These are phyloP conservation scores for Tiphia femorata DNA, from an alignment of 2,888 invertebrate species.

Conservation along the genomic window DNA sequence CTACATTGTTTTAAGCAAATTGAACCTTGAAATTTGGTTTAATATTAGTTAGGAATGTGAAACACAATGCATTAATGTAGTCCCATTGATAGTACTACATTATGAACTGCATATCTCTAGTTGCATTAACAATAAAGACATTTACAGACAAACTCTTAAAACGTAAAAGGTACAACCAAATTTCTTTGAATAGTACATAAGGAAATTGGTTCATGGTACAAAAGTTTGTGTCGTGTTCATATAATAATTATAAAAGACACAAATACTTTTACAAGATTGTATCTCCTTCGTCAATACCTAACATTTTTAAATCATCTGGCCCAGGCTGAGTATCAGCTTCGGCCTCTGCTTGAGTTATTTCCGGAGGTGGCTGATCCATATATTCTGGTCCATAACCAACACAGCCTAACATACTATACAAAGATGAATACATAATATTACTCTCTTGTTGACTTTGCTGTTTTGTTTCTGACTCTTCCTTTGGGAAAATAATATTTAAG, in stretches of 20 bases:
- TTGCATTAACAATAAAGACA: too few relatives aligned
- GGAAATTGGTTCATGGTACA: background rate
- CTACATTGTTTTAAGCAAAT: too few relatives aligned
- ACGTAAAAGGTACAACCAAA: too few relatives aligned
- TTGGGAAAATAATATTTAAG: slow-evolving; percentile 77
- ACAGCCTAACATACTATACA: slow-evolving; percentile 65
- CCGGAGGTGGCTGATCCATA: slow-evolving; percentile 66
- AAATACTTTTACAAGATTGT: slow-evolving; percentile 60
- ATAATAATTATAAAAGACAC: background rate
- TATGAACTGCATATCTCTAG: too few relatives aligned
- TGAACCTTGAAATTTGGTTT: too few relatives aligned
- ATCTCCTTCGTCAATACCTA: slow-evolving; percentile 89
- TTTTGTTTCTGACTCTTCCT: slow-evolving; percentile 65
- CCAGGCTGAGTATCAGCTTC: slow-evolving; percentile 68
- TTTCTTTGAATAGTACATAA: too few relatives aligned
- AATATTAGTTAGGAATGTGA: too few relatives aligned
- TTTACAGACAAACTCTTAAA: too few relatives aligned
- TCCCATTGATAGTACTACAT: too few relatives aligned
- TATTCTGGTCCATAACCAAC: slow-evolving; percentile 65
- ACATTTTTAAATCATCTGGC: slow-evolving; percentile 84
- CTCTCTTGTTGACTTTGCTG: slow-evolving; percentile 51
- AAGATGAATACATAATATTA: slow-evolving; percentile 63
- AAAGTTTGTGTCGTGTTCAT: background rate
- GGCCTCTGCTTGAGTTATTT: slow-evolving; percentile 60
- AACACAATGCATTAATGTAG: too few relatives aligned